These are phyloP conservation scores for Bombylius major DNA, from an alignment of 2,888 invertebrate genomes.

Conservation along the genomic window DNA sequence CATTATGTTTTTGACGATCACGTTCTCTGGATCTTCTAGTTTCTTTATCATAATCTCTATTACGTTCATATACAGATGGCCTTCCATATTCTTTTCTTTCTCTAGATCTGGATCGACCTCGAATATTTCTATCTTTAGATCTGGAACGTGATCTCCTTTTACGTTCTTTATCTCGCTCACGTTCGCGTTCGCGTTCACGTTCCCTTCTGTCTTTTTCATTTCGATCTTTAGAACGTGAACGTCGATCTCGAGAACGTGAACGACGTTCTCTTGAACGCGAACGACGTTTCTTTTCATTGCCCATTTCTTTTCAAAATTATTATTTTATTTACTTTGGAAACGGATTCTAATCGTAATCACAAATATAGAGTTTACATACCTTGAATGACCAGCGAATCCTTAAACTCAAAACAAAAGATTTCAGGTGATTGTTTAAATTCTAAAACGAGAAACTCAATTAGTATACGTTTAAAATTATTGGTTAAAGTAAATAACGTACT, in stretches of 20 bases:
- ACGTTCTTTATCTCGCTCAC: constrained; percentile 24
- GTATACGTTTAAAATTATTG: too few relatives aligned
- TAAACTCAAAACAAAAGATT: too few relatives aligned
- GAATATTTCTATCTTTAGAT: constrained; percentile 24
- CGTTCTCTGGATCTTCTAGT: constrained; percentile 18
- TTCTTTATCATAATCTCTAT: neutral
- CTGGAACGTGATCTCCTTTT: constrained; percentile 22
- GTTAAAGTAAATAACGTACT: too few relatives aligned
- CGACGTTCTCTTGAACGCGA: constrained; percentile 36
- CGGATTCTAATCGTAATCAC: too few relatives aligned
- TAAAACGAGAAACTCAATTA: too few relatives aligned
- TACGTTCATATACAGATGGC: neutral
- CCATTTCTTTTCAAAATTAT: constrained; percentile 22
- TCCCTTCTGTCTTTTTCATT: constrained; percentile 11
- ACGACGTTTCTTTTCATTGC: constrained; percentile 41
- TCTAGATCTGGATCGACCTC: constrained; percentile 26
- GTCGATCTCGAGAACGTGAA: constrained; percentile 23
- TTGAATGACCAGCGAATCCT: too few relatives aligned
- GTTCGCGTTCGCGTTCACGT: constrained; percentile 7
- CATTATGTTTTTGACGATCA: constrained; percentile 21
- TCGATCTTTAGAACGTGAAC: constrained; percentile 38
- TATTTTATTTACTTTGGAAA: neutral
- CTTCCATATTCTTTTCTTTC: constrained; percentile 22
- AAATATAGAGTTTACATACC: too few relatives aligned
- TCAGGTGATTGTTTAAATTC: too few relatives aligned